Conservation (phyloP, 2,113 vertebrate genomes). For the Nanorana parkeri region DNA sequence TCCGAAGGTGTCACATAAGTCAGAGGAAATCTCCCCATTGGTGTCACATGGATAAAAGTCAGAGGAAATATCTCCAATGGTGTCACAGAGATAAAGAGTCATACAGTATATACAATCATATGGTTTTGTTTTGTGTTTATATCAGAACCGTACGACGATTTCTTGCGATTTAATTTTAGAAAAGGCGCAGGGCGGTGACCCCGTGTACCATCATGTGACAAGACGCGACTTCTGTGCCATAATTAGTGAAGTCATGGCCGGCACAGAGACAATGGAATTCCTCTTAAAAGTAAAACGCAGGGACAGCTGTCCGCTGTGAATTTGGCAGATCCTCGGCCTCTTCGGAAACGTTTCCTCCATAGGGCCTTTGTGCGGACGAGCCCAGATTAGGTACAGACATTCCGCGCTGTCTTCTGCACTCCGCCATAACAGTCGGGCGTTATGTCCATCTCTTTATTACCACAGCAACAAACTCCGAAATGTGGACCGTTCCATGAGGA, state of each 20-base stretch:
- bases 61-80: no score
- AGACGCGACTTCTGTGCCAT: not conserved
- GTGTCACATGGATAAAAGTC: no score
- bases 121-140: no score
- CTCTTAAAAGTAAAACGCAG: conserved; percentile 13
- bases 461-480: conserved; percentile 29
- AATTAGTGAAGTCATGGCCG: conserved; percentile 26
- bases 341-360: conserved; percentile 52
- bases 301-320: not conserved
- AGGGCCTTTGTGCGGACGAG: conserved; percentile 45
- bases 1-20: no score
- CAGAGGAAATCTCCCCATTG: no score
- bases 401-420: conserved; percentile 26
- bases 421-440: conserved; percentile 44
- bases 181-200: no score
- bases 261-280: conserved; percentile 29
- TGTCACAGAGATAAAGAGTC: no score
- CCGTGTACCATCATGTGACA: no score
- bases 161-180: no score
- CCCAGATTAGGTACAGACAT: conserved; percentile 53
- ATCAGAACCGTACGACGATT: no score
- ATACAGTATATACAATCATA: no score
- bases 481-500: conserved; percentile 58
- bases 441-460: conserved; percentile 51
- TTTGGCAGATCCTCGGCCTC: conserved; percentile 37